Conservation (phyloP, 2,797 vertebrate species). For the Hydrolagus colliei region DNA sequence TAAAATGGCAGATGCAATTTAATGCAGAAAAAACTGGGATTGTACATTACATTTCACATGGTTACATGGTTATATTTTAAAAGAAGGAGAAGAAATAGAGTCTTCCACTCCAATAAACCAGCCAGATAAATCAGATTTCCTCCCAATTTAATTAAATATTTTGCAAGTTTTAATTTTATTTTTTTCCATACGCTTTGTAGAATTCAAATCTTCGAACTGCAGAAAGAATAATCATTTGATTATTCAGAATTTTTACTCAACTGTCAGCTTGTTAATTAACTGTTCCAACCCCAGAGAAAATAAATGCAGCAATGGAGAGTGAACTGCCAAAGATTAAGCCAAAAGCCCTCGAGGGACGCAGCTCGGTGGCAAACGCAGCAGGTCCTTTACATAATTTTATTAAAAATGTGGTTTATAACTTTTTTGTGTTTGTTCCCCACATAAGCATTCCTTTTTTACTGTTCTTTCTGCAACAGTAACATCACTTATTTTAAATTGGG, state of each 20-base stretch:
- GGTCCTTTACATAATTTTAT: not conserved
- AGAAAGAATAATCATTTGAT: not conserved
- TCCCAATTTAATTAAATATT: constrained; percentile 2
- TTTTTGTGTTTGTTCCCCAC: not conserved
- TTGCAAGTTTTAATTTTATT: not conserved
- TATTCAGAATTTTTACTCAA: not conserved
- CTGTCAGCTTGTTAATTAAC: not conserved
- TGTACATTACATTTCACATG: too few relatives aligned
- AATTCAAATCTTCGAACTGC: not conserved
- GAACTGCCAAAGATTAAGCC: not conserved
- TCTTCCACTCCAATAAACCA: not conserved
- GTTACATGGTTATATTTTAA: too few relatives aligned
- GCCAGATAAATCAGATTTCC: not conserved
- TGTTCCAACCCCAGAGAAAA: not conserved
- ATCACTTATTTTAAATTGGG: not conserved
- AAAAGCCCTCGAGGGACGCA: not conserved
- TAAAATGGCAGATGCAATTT: too few relatives aligned
- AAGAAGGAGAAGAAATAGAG: too few relatives aligned
- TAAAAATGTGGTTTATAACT: not conserved
- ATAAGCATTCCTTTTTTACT: not conserved
- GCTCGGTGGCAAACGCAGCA: too few relatives aligned
- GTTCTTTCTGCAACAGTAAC: not conserved
- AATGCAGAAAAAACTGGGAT: too few relatives aligned
- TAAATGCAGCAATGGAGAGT: not conserved
- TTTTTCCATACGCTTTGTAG: not conserved